phyloP scores from a whole-genome alignment of 92 coral and sea anemone species.

The Siderastrea siderea region DNA sequence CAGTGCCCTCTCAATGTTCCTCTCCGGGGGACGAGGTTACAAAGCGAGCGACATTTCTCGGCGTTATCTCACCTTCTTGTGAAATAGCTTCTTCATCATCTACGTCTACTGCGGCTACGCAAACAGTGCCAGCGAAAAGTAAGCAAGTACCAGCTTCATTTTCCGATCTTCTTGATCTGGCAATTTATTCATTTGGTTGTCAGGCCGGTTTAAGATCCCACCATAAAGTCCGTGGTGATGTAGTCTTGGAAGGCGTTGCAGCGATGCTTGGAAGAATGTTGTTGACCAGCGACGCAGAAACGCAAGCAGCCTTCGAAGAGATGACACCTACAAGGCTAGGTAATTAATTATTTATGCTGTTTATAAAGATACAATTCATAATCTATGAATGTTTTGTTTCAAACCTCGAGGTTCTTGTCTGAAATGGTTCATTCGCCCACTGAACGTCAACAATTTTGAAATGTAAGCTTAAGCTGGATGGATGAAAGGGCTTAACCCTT shows the following conservation, averaged over 20 bases:
- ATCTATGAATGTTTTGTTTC: neutral
- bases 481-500: too few relatives aligned
- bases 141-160: neutral
- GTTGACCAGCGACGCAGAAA: conserved; percentile 31
- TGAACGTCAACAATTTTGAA: too few relatives aligned
- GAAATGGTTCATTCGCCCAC: neutral
- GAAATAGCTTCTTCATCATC: conserved; percentile 1
- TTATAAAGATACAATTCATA: neutral
- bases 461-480: too few relatives aligned
- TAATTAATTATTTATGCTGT: conserved; percentile 1
- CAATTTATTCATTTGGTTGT: conserved; percentile 60
- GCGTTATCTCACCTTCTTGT: neutral
- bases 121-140: neutral
- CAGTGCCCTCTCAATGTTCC: too few relatives aligned
- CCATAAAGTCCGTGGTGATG: conserved; percentile 36
- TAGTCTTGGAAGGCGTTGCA: conserved; percentile 49
- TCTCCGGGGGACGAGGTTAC: too few relatives aligned
- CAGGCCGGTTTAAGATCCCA: conserved; percentile 36
- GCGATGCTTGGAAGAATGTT: conserved; percentile 55
- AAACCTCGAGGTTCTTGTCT: neutral
- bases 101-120: conserved; percentile 8
- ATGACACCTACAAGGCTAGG: conserved; percentile 51
- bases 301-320: conserved; percentile 30
- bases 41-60: too few relatives aligned
- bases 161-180: conserved; percentile 52